Base-by-base conservation (phyloP, 2,113 vertebrate species). In the Gavialis gangeticus region DNA sequence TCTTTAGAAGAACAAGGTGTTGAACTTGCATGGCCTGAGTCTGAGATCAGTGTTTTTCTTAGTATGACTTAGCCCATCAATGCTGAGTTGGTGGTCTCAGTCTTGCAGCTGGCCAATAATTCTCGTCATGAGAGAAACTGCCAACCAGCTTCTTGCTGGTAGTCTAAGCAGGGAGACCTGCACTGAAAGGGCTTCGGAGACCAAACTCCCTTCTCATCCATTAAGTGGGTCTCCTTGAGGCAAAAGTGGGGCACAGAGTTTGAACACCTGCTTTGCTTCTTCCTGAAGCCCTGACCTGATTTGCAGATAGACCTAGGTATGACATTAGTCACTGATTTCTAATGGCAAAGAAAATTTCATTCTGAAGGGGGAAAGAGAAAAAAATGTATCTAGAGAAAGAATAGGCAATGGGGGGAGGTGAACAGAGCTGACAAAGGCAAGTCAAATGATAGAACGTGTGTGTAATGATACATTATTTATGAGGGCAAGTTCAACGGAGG, bases 401-500 rank as follows among this genome's bases (percentile, higher is more conserved):
- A 57, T 56, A 54, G 75, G 27, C 4, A 19, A 17, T 25, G 73
- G 58, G 55, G 25, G 80, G 30, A 82, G 46, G 62, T 15, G 79
- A 92, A 94, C 83, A 75, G 88, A 85, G 77, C 37, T 55, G 59
- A 60, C 67, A 75, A 85, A 95, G 91, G 91, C 91, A 96, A 96
- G 96, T 96, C 93, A 91, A 94, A 94, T 92, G 92, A 95, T 92
- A 95, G 85, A 87, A 94, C 92, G 87, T 75, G 64, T 90, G 85
- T 85, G 60, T 87, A 93, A 93, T 81, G 82, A 87, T 93, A 63
- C 86, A 96, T 96, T 97, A 97, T 96, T 96, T 97, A 96, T 96
- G 91, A 96, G 91, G 90, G 93, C 94, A 95, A 92, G 67, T 92
- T 96, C 92, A 91, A 85, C 69, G 92, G 92, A 94, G 96, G 96